A percentile compares a stretch with the other conserved stretches of the same genome.
Evolutionary conservation across 1,140 invertebrate species (phyloP).

Genomic region (Dolichoris vasculosae): DNA sequence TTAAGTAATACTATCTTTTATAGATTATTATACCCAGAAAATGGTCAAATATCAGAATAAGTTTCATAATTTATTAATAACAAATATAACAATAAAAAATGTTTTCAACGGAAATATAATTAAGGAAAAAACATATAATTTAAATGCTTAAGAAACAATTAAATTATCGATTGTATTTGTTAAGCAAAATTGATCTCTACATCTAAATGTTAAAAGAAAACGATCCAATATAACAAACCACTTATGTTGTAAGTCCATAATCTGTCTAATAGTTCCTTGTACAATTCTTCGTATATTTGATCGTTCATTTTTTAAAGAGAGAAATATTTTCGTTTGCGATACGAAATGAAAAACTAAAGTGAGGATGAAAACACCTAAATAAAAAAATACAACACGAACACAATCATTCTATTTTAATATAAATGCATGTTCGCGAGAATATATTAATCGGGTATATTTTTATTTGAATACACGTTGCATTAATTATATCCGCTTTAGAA

Average conservation of each 20-base stretch:
- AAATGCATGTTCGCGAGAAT: not conserved
- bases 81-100: not conserved
- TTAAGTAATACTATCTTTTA: not conserved
- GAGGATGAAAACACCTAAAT: not conserved
- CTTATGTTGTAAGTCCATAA: slow-evolving; percentile 24
- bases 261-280: not conserved
- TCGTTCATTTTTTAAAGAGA: slow-evolving; percentile 31
- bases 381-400: not conserved
- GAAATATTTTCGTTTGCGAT: not conserved
- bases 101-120: not conserved
- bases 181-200: not conserved
- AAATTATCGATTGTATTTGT: not conserved
- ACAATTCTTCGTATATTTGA: not conserved
- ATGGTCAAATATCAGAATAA: not conserved
- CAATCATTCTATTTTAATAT: not conserved
- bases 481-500: not conserved
- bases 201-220: not conserved
- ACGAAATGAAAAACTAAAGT: not conserved
- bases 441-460: not conserved
- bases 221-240: slow-evolving; percentile 13
- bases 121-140: not conserved
- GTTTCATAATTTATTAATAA: not conserved
- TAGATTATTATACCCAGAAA: not conserved
- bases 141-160: not conserved
- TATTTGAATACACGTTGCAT: not conserved